Conservation (phyloP, 2,888 invertebrate genomes). For the Dione vanillae region DNA sequence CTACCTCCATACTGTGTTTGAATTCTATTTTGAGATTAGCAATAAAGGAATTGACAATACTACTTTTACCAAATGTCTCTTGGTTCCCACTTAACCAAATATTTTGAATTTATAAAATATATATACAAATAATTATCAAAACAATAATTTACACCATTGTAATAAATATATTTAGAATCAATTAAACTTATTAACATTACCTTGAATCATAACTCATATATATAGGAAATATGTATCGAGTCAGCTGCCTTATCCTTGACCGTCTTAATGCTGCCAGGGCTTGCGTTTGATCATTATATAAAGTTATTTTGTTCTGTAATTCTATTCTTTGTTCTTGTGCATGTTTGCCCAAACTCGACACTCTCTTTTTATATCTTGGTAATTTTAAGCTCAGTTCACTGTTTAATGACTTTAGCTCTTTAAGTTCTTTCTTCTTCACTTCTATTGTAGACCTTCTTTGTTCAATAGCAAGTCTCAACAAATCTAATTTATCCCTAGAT, state of each 20-base stretch:
- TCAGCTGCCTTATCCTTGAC: conserved; percentile 73
- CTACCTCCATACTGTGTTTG: too few species aligned
- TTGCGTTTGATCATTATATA: conserved; percentile 65
- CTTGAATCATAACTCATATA: conserved; percentile 76
- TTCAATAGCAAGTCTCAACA: conserved; percentile 74
- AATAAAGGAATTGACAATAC: too few species aligned
- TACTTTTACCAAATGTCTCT: too few species aligned
- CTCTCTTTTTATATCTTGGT: conserved; percentile 76
- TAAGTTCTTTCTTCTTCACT: conserved; percentile 61
- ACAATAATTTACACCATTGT: too few species aligned
- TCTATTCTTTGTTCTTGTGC: conserved; percentile 65
- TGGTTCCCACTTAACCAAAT: too few species aligned
- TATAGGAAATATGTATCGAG: conserved; percentile 79
- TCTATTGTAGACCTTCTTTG: conserved; percentile 69
- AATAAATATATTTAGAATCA: too few species aligned
- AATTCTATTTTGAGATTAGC: too few species aligned
- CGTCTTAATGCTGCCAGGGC: conserved; percentile 67
- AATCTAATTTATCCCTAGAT: conserved; percentile 72
- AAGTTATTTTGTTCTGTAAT: conserved; percentile 62
- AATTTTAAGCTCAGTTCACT: conserved; percentile 69
- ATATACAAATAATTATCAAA: too few species aligned
- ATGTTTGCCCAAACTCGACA: conserved; percentile 67
- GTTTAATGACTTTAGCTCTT: conserved; percentile 63
- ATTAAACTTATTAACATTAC: conserved; percentile 50
- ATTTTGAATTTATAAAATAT: too few species aligned